These are phyloP conservation scores for Rhopalosiphum padi DNA, from an alignment of 1,140 invertebrate species.

Conservation along the genomic window DNA sequence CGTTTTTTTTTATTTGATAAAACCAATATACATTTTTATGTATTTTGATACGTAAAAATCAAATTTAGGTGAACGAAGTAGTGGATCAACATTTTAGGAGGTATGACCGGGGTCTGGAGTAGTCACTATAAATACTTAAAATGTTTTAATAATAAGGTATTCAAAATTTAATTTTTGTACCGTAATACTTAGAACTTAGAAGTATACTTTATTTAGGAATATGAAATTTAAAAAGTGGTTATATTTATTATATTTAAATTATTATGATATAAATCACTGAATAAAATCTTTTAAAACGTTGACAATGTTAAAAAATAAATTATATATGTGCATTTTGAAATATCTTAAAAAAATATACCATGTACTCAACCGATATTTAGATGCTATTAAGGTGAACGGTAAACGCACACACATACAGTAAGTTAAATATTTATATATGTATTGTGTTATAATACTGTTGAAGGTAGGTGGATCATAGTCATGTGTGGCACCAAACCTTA, in stretches of 20 bases:
- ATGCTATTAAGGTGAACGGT: not conserved
- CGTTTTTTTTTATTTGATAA: not conserved
- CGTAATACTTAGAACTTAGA: no score
- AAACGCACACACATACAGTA: not conserved
- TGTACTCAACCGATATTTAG: not conserved
- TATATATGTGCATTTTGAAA: not conserved
- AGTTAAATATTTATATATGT: not conserved
- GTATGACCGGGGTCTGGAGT: no score
- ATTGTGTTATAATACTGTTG: not conserved
- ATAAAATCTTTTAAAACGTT: not conserved
- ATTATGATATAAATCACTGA: not conserved
- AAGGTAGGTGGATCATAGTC: conserved; percentile 12
- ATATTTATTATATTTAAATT: not conserved
- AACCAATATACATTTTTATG: not conserved
- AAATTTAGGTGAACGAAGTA: no score
- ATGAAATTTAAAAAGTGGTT: no score
- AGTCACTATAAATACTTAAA: no score
- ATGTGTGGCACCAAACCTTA: not conserved
- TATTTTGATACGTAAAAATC: not conserved
- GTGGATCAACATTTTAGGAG: no score
- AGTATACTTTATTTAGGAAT: no score
- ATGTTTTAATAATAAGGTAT: no score
- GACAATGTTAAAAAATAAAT: not conserved
- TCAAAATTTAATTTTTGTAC: no score
- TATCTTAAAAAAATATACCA: not conserved